Evolutionary conservation across 2,797 vertebrate genomes (phyloP).

Genomic region (Oreochromis grahami): DNA sequence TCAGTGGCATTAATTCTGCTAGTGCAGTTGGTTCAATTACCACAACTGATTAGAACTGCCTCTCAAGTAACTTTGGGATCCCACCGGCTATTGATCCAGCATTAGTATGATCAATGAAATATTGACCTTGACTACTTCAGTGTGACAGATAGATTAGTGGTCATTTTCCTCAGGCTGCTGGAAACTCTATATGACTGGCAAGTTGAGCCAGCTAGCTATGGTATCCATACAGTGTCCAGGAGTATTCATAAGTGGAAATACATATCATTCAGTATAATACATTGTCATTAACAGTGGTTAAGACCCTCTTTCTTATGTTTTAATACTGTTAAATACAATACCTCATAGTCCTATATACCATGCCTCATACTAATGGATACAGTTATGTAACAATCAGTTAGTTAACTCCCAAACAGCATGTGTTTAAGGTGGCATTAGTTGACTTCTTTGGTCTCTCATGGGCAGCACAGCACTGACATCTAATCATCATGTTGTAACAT

Average conservation of each 20-base stretch:
- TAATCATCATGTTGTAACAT: not conserved
- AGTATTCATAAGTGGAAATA: not conserved
- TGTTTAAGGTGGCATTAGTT: not conserved
- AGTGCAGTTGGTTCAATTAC: constrained; percentile 16
- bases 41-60: constrained; percentile 2
- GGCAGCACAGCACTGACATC: not conserved
- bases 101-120: constrained; percentile 43
- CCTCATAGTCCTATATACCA: not conserved
- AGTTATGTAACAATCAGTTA: not conserved
- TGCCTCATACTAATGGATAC: not conserved
- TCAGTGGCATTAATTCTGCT: not conserved
- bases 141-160: constrained; percentile 25
- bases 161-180: not conserved
- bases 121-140: constrained; percentile 38
- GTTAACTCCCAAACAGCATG: not conserved
- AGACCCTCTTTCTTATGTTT: not conserved
- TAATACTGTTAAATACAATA: not conserved
- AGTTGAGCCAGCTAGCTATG: constrained; percentile 14
- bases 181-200: not conserved
- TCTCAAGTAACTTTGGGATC: constrained; percentile 15
- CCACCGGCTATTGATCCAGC: constrained; percentile 38
- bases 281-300: not conserved
- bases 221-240: not conserved
- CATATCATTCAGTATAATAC: not conserved
- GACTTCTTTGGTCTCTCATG: not conserved